Evolutionary conservation across 1,140 invertebrate species (phyloP).

Genomic region (Caenorhabditis briggsae): DNA sequence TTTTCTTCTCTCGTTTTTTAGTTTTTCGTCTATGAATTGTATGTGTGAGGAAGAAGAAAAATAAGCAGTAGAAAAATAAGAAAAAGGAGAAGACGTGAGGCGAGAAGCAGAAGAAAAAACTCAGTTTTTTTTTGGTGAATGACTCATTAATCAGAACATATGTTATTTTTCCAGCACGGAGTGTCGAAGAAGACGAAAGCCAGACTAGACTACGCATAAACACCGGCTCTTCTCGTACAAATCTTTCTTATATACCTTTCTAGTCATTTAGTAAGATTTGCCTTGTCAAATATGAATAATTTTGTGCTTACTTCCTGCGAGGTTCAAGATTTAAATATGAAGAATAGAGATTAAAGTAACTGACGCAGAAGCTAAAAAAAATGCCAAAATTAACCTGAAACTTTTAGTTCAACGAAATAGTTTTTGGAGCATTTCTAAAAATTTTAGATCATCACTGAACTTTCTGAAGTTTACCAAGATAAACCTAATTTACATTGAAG

Average conservation of each 20-base stretch:
- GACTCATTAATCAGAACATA: conserved; percentile 48
- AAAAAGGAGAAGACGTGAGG: not conserved
- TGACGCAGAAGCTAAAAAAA: too few species aligned
- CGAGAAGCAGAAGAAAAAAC: not conserved
- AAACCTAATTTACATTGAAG: too few species aligned
- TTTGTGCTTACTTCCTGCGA: not conserved
- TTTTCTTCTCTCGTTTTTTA: too few species aligned
- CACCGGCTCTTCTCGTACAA: conserved; percentile 42
- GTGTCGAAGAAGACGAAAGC: conserved; percentile 15
- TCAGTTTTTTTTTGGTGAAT: not conserved
- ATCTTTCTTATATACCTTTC: not conserved
- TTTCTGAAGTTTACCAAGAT: too few species aligned
- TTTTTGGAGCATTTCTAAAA: too few species aligned
- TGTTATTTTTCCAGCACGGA: conserved; percentile 30
- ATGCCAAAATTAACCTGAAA: too few species aligned
- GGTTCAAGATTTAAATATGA: too few species aligned
- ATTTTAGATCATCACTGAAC: too few species aligned
- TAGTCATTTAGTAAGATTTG: not conserved
- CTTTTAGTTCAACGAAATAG: too few species aligned
- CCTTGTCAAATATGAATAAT: not conserved
- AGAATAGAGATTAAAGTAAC: too few species aligned
- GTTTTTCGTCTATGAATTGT: not conserved
- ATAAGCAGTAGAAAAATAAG: not conserved
- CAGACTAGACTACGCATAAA: conserved; percentile 26
- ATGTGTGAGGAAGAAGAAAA: conserved; percentile 13